Conservation (phyloP, 2,797 vertebrate species). For the Selene dorsalis region DNA sequence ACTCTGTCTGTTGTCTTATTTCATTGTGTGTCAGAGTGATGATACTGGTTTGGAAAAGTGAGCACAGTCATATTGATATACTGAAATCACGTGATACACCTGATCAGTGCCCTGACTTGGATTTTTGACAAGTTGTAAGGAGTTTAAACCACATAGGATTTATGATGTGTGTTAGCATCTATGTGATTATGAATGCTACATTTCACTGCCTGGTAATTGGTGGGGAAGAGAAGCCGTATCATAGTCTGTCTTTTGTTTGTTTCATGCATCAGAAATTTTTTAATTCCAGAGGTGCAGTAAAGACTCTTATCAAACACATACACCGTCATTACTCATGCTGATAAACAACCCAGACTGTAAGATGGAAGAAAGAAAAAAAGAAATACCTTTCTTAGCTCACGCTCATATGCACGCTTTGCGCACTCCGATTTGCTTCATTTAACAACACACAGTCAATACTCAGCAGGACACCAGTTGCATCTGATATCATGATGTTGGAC, state of each 20-base stretch:
- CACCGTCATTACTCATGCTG: conserved; percentile 50
- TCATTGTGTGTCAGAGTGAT: background rate
- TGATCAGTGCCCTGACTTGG: background rate
- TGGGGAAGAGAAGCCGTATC: conserved; percentile 53
- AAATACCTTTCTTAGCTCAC: conserved; percentile 27
- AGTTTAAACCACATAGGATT: conserved; percentile 22
- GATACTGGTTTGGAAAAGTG: background rate
- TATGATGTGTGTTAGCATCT: conserved; percentile 50
- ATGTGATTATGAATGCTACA: conserved; percentile 61
- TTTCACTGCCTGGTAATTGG: conserved; percentile 70
- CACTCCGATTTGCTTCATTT: conserved; percentile 19
- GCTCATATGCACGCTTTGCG: no score
- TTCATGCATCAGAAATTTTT: conserved; percentile 77
- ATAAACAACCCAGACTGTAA: conserved; percentile 44
- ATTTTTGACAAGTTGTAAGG: conserved; percentile 26
- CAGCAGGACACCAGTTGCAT: background rate
- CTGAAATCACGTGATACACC: conserved; percentile 19
- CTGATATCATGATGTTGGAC: background rate
- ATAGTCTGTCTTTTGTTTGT: conserved; percentile 71
- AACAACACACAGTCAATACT: background rate
- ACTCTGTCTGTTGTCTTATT: no score
- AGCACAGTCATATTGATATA: background rate
- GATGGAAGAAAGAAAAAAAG: conserved; percentile 34
- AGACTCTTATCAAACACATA: conserved; percentile 62
- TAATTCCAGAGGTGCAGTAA: conserved; percentile 66